These are phyloP conservation scores for Sphenopsis melanotis DNA, from an alignment of 2,797 vertebrate species.

Conservation along the genomic window DNA sequence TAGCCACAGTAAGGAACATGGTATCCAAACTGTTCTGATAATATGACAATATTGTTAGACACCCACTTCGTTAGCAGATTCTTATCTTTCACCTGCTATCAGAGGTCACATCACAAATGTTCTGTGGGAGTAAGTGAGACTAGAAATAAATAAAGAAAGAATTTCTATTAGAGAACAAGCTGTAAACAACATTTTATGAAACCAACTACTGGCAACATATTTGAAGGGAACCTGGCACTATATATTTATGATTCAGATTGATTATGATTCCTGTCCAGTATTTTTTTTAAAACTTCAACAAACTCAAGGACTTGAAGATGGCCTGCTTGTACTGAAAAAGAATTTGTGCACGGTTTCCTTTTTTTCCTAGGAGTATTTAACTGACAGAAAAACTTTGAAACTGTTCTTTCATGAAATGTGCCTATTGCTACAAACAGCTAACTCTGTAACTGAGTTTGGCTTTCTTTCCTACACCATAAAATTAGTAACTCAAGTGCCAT, in stretches of 20 bases:
- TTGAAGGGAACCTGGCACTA: neutral
- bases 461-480: slow-evolving; percentile 10
- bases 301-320: neutral
- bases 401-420: neutral
- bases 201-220: neutral
- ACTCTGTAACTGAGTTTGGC: neutral
- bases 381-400: slow-evolving; percentile 23
- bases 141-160: neutral
- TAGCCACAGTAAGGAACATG: neutral
- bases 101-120: neutral
- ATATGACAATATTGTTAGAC: neutral
- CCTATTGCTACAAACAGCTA: neutral
- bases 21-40: neutral
- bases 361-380: neutral
- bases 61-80: neutral
- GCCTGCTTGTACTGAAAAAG: neutral
- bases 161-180: neutral
- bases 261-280: neutral
- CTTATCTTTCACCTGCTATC: neutral
- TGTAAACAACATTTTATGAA: neutral
- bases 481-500: slow-evolving; percentile 68
- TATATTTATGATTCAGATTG: neutral
- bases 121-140: neutral
- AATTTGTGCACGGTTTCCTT: neutral
- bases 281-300: neutral